Evolutionary conservation across 2,797 vertebrate species (phyloP).

Genomic region (Microhierax caerulescens): DNA sequence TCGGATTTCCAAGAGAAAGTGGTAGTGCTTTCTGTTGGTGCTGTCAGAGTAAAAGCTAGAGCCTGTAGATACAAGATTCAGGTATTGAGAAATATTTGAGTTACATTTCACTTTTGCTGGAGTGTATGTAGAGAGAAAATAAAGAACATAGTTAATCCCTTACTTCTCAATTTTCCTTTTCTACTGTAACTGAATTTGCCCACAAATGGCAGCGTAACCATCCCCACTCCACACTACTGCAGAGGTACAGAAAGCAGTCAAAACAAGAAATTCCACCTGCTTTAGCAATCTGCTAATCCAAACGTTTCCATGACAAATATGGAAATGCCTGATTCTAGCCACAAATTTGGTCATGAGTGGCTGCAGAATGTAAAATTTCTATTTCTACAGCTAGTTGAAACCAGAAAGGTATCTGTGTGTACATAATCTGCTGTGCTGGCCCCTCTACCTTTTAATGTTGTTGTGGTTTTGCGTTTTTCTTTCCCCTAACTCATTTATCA

Average conservation of each 20-base stretch:
- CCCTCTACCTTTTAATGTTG: not conserved
- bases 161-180: not conserved
- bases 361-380: not conserved
- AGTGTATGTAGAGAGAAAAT: not conserved
- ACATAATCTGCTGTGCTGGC: not conserved
- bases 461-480: not conserved
- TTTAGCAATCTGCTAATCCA: not conserved
- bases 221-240: rapidly evolving
- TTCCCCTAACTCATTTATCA: not conserved
- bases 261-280: not conserved
- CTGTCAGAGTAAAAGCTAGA: not conserved
- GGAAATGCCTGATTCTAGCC: not conserved
- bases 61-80: not conserved
- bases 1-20: not conserved
- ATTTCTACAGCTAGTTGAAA: not conserved
- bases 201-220: not conserved
- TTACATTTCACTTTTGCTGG: not conserved
- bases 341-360: not conserved
- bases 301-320: constrained; percentile 12
- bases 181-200: not conserved
- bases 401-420: not conserved
- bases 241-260: not conserved
- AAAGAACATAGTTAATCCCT: not conserved
- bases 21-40: not conserved
- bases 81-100: not conserved